Conservation (phyloP, 2,113 vertebrate genomes). For the Sebastes fasciatus region DNA sequence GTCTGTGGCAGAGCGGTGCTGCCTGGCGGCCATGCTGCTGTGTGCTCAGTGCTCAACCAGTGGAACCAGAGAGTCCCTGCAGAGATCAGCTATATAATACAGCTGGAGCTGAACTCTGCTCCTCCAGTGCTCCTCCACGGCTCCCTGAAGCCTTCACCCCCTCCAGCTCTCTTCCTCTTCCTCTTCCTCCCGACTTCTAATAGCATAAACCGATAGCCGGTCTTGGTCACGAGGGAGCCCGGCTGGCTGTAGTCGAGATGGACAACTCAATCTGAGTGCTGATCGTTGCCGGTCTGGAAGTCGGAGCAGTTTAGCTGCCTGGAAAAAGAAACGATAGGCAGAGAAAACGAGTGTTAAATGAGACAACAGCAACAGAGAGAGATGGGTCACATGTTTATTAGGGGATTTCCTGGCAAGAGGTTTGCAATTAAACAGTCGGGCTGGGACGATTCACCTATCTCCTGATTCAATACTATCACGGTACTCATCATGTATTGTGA, state of each 20-base stretch:
- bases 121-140: neutral
- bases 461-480: no score
- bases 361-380: neutral
- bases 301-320: neutral
- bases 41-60: conserved; percentile 65
- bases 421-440: neutral
- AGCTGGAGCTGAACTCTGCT: conserved; percentile 19
- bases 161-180: neutral
- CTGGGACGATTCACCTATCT: no score
- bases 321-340: neutral
- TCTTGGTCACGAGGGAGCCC: neutral
- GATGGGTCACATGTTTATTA: neutral
- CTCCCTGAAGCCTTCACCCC: conserved; percentile 7
- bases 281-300: neutral
- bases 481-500: no score
- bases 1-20: conserved; percentile 15
- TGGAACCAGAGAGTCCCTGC: conserved; percentile 62
- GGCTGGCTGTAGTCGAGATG: conserved; percentile 6
- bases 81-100: conserved; percentile 49
- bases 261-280: conserved; percentile 31
- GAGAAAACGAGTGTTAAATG: neutral
- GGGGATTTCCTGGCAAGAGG: neutral
- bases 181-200: conserved; percentile 5
- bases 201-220: conserved; percentile 3
- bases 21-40: conserved; percentile 38